These are phyloP conservation scores for Hippopotamyrus pictus DNA, from an alignment of 2,797 vertebrate genomes.

Conservation along the genomic window DNA sequence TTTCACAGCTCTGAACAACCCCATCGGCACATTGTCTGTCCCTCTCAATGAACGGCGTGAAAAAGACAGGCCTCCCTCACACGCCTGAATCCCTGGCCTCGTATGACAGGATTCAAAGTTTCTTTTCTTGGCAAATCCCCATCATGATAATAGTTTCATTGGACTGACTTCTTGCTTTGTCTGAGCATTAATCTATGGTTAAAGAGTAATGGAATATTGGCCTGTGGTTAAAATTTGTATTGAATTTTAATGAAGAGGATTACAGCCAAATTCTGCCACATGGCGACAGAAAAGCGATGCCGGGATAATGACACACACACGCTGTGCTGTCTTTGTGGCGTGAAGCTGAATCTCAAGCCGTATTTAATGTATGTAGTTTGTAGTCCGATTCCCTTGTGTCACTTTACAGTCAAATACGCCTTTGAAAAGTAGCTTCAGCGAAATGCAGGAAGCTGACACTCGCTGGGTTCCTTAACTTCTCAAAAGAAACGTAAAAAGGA, in stretches of 20 bases:
- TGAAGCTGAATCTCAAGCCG: neutral
- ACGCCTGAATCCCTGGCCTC: slow-evolving; percentile 26
- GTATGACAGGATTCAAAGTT: neutral
- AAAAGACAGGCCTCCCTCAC: slow-evolving; percentile 43
- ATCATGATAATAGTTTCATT: neutral
- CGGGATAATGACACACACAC: neutral
- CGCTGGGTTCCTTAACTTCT: slow-evolving; percentile 45
- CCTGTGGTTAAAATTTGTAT: neutral
- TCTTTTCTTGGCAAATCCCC: neutral
- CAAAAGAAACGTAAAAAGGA: slow-evolving; percentile 60
- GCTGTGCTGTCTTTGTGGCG: neutral
- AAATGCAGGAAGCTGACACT: neutral
- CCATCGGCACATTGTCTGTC: slow-evolving; percentile 42
- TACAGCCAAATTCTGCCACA: neutral
- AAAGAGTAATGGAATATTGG: neutral
- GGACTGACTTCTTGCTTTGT: neutral
- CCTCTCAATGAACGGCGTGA: slow-evolving; percentile 44
- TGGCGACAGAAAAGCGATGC: neutral
- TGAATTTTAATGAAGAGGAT: neutral
- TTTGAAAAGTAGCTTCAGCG: neutral
- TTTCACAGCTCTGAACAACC: slow-evolving; percentile 37
- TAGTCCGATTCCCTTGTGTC: neutral
- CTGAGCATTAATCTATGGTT: neutral
- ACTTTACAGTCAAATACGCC: neutral
- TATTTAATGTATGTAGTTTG: neutral